phyloP scores from a whole-genome alignment of 2,888 invertebrate genomes.

The Sphaerophoria rueppellii region DNA sequence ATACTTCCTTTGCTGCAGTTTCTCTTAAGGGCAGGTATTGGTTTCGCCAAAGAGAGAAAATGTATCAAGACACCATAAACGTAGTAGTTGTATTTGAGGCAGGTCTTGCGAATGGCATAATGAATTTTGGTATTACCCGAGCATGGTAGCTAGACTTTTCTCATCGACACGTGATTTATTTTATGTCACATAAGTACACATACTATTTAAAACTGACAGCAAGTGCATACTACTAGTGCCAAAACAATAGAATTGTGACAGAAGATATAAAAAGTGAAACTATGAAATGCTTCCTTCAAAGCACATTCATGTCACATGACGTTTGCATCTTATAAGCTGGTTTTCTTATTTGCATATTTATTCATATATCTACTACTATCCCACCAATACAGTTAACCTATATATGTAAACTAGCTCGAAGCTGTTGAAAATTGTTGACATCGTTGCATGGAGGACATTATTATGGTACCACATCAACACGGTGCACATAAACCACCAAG shows the following conservation, averaged over 20 bases:
- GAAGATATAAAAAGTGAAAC: background rate
- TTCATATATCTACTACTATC: background rate
- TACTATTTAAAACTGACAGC: background rate
- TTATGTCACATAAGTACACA: too few relatives aligned
- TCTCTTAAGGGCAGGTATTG: background rate
- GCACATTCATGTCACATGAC: slow-evolving; percentile 3
- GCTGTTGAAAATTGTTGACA: slow-evolving; percentile 60
- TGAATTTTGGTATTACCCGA: too few relatives aligned
- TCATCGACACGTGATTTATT: too few relatives aligned
- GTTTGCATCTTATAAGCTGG: slow-evolving; percentile 18
- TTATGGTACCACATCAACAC: slow-evolving; percentile 10
- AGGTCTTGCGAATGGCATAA: too few relatives aligned
- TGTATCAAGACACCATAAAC: too few relatives aligned
- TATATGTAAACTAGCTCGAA: slow-evolving; percentile 2
- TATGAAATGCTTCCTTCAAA: background rate
- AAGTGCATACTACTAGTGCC: background rate
- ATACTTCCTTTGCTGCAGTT: background rate
- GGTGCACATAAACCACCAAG: background rate
- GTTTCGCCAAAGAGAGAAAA: background rate
- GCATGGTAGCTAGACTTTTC: too few relatives aligned
- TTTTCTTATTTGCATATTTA: slow-evolving; percentile 3
- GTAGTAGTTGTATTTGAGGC: too few relatives aligned
- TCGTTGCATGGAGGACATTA: slow-evolving; percentile 5
- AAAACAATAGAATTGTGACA: too few relatives aligned
- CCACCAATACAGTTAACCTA: too few relatives aligned